phyloP scores from a whole-genome alignment of 1,140 invertebrate species.

The Lepidurus packardi region DNA sequence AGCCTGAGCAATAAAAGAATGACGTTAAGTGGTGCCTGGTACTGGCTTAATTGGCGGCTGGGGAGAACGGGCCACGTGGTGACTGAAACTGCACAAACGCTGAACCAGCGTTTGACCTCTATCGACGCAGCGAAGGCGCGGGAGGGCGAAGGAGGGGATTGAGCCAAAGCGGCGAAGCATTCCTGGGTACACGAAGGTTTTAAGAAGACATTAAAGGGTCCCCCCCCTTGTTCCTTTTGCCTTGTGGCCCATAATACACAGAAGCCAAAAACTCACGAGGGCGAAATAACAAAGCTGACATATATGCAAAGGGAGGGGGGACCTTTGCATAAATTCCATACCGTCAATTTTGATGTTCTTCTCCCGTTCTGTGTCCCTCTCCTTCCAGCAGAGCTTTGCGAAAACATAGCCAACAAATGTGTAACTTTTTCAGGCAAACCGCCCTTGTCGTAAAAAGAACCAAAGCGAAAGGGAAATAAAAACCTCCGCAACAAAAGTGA shows the following conservation, averaged over 20 bases:
- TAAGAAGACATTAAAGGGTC: slow-evolving; percentile 7
- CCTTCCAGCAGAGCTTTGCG: slow-evolving; percentile 3
- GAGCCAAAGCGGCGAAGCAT: neutral
- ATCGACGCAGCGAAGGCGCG: neutral
- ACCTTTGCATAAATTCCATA: neutral
- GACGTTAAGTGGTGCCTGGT: slow-evolving; percentile 7
- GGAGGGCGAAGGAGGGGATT: neutral
- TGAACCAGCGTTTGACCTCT: slow-evolving; percentile 18
- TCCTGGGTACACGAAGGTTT: slow-evolving; percentile 14
- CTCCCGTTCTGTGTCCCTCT: neutral
- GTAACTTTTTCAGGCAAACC: slow-evolving; percentile 16
- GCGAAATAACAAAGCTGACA: slow-evolving; percentile 8
- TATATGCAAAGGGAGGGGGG: neutral
- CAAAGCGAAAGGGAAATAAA: neutral
- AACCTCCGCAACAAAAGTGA: neutral
- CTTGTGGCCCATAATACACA: neutral
- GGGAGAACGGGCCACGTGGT: neutral
- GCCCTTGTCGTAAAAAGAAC: slow-evolving; percentile 8
- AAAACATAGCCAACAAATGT: neutral
- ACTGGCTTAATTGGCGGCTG: neutral
- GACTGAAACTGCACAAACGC: slow-evolving; percentile 13
- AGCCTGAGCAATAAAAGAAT: neutral
- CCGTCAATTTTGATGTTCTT: neutral
- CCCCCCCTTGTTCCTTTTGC: neutral
- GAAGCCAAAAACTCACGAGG: neutral